These are phyloP conservation scores for Montipora sp. DNA, from an alignment of 64 coral and sea anemone genomes.

Conservation along the genomic window DNA sequence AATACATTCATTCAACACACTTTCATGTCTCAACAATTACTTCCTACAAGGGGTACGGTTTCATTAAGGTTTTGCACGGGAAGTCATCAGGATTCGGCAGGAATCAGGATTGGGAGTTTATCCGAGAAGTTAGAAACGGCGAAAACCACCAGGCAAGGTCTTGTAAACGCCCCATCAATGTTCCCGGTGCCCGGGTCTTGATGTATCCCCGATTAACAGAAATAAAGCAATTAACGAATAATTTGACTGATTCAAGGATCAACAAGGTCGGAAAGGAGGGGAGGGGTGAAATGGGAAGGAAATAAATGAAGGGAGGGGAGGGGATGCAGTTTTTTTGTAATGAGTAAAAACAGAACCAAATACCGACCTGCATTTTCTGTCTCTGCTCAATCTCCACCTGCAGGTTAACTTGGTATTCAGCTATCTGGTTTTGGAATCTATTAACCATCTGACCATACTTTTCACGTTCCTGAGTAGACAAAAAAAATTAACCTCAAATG, in stretches of 20 bases:
- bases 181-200: too few relatives aligned
- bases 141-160: too few relatives aligned
- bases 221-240: neutral
- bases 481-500: neutral
- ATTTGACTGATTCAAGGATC: too few relatives aligned
- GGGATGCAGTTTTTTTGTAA: neutral
- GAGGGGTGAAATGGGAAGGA: neutral
- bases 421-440: constrained; percentile 82
- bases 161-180: too few relatives aligned
- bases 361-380: constrained; percentile 92
- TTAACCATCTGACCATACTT: constrained; percentile 96
- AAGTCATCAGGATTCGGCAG: too few relatives aligned
- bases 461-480: constrained; percentile 80
- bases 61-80: too few relatives aligned
- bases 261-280: too few relatives aligned
- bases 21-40: neutral
- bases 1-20: neutral
- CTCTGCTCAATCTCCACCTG: constrained; percentile 89
- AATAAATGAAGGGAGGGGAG: neutral
- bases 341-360: neutral
- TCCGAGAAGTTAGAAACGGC: too few relatives aligned
- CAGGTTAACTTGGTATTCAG: constrained; percentile 72
- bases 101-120: too few relatives aligned
- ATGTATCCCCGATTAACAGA: too few relatives aligned
- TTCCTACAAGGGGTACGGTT: too few relatives aligned